Evolutionary conservation across 35 echinoderm and acorn worm species (phyloP), one percentile per base, ranked within the genome.

Genomic region (Patiria miniata): DNA sequence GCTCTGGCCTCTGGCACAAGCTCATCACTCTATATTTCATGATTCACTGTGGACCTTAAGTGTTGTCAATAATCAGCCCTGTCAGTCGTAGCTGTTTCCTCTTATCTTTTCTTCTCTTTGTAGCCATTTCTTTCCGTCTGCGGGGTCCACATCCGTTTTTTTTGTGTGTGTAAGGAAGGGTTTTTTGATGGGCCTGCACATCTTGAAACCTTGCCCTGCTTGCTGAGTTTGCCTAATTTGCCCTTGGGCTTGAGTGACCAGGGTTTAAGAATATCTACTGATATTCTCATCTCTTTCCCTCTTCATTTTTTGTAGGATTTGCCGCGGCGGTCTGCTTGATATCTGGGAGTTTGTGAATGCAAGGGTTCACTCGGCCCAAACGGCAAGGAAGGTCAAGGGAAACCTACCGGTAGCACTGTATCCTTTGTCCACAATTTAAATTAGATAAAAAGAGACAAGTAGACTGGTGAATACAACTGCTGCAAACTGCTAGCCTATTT

Each of bases 361-460:
- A 21, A 78, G 81, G 76, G 90, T 92, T 12, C 61, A 92, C 47
- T 92, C 90, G 10, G 79, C 90, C 28, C 90, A 92, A 47, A 87
- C 39, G 32, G 84, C 81, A 29, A 53, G 79, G 8, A 87, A 47
- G 39, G 47, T 92, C 33, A 92, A 92, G 38, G 85, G 84, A 2
- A 92, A 92, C 39, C 61, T 92, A n/a, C n/a, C n/a, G n/a, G n/a
- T n/a, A 1, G 29, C 60, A 22, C 78, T 92, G 90, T 92, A 92
- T 92, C 90, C 90, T 86, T 83, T 79, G 37, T 79, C 58, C 15
- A 1, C 22, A 47, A 8, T 81, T 30, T 39, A 1, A 0, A 47
- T 12, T 47, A 12, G 42, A 47, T 4, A 47, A 47, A 47, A n/a
- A n/a, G n/a, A n/a, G n/a, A n/a, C n/a, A n/a, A n/a, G n/a, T n/a